A percentile compares a stretch with the other conserved stretches of the same genome.
Conservation (phyloP, 2,888 invertebrate species). For the Trichogramma evanescens region DNA sequence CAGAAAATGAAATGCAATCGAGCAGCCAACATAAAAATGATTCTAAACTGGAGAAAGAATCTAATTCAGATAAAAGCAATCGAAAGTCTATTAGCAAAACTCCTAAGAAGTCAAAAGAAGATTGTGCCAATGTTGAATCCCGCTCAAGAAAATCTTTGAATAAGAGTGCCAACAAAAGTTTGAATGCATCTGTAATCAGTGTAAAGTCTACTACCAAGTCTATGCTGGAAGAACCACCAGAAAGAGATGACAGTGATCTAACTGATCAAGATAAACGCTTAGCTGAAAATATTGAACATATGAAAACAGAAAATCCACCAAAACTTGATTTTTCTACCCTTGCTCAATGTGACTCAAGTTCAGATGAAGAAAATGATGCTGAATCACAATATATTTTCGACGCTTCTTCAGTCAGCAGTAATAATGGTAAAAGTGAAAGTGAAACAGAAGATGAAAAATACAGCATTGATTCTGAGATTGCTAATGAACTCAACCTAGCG, state of each 20-base stretch:
- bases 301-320: slow-evolving; percentile 8
- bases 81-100: not conserved
- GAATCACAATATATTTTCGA: not conserved
- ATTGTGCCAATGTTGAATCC: not conserved
- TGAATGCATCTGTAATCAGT: not conserved
- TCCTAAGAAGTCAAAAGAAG: not conserved
- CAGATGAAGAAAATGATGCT: slow-evolving; percentile 7
- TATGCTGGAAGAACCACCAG: not conserved
- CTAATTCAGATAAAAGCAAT: not conserved
- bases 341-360: slow-evolving; percentile 22
- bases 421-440: not conserved
- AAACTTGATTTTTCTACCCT: slow-evolving; percentile 20
- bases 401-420: not conserved
- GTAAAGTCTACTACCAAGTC: not conserved
- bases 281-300: slow-evolving; percentile 5
- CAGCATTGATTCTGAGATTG: slow-evolving; percentile 33
- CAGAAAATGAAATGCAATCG: no score
- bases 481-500: slow-evolving; percentile 34
- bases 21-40: not conserved
- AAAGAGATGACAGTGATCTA: not conserved
- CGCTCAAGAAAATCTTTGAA: slow-evolving; percentile 10
- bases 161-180: not conserved
- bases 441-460: slow-evolving; percentile 6
- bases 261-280: not conserved
- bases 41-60: not conserved